Evolutionary conservation across 2,113 vertebrate genomes (phyloP), one percentile per base, ranked within the genome.

Genomic region (Sarotherodon lohbergeri): DNA sequence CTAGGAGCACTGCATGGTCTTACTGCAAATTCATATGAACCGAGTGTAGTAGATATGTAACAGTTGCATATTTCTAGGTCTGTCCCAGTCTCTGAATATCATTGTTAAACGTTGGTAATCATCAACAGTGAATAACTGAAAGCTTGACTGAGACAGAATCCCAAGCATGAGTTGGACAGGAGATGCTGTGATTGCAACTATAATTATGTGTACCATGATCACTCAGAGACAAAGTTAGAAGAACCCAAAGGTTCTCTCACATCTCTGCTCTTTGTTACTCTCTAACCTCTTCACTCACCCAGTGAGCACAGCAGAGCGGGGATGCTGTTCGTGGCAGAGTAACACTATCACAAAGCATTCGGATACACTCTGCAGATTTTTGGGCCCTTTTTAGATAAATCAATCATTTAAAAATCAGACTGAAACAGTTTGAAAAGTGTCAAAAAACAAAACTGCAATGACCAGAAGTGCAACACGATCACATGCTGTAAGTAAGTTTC

Each of bases 381-480:
- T 22, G 22, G 52, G 8, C 14, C 36, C 3, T 9, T 19, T 19
- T 8, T 52, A 16, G 17, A 48, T 48, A 17, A 48, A 7, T 48
- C 6, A 14, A 48, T 41, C 3, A 41, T 48, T 48, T 48, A 48
- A 17, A 17, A 16, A 48, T 48, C 3, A 16, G 6, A 14, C 46
- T 50, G 17, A 50, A 50, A 8, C 4, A n/a, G 9, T 4, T 27
- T 27, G 27, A 27, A 27, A 27, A 27, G 27, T 27, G 27, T 27
- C 27, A 27, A 27, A 27, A 27, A 27, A 27, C 27, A 27, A 27
- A 27, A 27, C 27, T 71, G 66, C 39, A 43, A 16, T 4, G n/a
- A 71, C 0, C n/a, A 14, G 1, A 71, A 0, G 7, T 24, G 36
- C 36, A 71, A 27, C 66, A 43, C 7, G 0, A 71, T 9, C 39